phyloP scores from a whole-genome alignment of 2,113 vertebrate genomes.

The Trichechus manatus region DNA sequence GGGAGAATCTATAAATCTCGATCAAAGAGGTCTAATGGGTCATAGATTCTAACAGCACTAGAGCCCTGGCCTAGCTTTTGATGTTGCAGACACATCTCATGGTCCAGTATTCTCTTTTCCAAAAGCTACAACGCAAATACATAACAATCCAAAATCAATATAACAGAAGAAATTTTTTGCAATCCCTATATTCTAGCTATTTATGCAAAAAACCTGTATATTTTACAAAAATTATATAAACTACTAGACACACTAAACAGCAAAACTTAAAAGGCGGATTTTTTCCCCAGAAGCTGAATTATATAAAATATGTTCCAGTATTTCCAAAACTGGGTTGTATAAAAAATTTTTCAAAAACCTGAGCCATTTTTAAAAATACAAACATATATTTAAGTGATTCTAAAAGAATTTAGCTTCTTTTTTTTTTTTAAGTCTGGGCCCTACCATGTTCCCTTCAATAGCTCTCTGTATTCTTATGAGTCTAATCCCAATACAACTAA shows the following conservation, averaged over 20 bases:
- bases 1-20: background rate
- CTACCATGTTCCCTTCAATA: background rate
- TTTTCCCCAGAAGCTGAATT: background rate
- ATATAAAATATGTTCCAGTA: background rate
- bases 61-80: background rate
- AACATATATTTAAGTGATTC: background rate
- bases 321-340: background rate
- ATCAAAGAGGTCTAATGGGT: background rate
- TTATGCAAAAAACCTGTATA: background rate
- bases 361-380: background rate
- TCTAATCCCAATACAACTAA: background rate
- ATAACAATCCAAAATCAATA: background rate
- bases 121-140: constrained; percentile 49
- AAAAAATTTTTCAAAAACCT: background rate
- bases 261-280: background rate
- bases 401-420: background rate
- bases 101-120: background rate
- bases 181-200: background rate
- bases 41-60: background rate
- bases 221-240: background rate
- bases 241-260: background rate
- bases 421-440: background rate
- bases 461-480: background rate
- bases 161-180: background rate
- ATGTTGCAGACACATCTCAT: background rate